phyloP scores from a whole-genome alignment of 2,113 vertebrate species.

The Phylloscopus trochiloides region DNA sequence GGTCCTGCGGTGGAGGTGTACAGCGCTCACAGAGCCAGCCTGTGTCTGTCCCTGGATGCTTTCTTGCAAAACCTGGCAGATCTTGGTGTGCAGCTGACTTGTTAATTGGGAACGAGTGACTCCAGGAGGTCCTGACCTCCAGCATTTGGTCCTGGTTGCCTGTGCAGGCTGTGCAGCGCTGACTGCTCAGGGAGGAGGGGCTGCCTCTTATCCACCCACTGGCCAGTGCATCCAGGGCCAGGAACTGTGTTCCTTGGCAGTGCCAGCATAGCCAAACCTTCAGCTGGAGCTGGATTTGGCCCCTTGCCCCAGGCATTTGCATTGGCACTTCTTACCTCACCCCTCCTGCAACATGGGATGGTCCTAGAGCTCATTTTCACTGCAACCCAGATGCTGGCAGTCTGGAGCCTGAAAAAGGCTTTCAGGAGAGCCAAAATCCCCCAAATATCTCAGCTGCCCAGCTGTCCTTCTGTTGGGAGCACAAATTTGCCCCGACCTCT shows the following conservation, averaged over 20 bases:
- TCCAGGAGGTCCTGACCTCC: conserved; percentile 23
- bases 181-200: neutral
- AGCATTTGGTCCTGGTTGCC: rapidly evolving
- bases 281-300: neutral
- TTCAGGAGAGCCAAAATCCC: neutral
- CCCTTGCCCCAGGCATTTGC: neutral
- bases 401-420: neutral
- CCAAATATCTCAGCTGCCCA: neutral
- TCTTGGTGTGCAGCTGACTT: conserved; percentile 31
- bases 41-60: neutral
- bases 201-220: neutral
- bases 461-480: neutral
- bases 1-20: neutral
- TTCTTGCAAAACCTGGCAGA: conserved; percentile 7
- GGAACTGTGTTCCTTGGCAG: neutral
- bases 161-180: rapidly evolving
- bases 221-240: neutral
- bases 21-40: neutral
- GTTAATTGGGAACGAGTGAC: neutral
- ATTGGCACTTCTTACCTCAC: neutral
- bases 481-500: neutral
- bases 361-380: neutral
- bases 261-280: neutral
- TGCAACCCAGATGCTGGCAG: neutral
- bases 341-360: neutral